phyloP scores from a whole-genome alignment of 2,113 vertebrate genomes.

The Mellivora capensis region DNA sequence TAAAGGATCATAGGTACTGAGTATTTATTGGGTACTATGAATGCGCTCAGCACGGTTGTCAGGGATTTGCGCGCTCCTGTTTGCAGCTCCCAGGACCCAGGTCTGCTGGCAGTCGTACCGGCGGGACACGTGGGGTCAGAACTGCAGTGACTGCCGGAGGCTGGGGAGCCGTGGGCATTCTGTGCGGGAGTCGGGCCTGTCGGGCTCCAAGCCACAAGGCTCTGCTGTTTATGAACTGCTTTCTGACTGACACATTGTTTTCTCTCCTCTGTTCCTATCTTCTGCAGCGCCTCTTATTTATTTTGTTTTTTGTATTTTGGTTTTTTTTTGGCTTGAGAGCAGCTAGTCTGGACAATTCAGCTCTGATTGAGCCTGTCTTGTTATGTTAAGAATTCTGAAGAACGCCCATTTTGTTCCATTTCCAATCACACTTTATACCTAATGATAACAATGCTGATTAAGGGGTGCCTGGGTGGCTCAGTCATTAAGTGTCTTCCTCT shows the following conservation, averaged over 20 bases:
- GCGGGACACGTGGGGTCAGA: neutral
- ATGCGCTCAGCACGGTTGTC: neutral
- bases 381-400: neutral
- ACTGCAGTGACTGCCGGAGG: neutral
- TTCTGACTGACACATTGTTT: neutral
- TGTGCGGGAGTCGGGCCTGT: neutral
- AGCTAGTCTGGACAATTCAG: neutral
- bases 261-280: neutral
- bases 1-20: neutral
- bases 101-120: neutral
- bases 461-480: neutral
- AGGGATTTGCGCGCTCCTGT: neutral
- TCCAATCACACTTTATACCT: neutral
- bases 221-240: neutral
- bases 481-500: too few species aligned
- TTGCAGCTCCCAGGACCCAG: neutral
- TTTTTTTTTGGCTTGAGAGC: neutral
- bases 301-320: neutral
- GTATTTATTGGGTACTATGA: neutral
- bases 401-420: neutral
- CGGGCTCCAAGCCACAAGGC: neutral
- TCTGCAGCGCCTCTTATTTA: neutral
- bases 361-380: neutral
- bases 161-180: fast-evolving
- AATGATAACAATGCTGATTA: slow-evolving; percentile 4